These are phyloP conservation scores for Candoia aspera DNA, from an alignment of 2,113 vertebrate genomes.

Conservation along the genomic window DNA sequence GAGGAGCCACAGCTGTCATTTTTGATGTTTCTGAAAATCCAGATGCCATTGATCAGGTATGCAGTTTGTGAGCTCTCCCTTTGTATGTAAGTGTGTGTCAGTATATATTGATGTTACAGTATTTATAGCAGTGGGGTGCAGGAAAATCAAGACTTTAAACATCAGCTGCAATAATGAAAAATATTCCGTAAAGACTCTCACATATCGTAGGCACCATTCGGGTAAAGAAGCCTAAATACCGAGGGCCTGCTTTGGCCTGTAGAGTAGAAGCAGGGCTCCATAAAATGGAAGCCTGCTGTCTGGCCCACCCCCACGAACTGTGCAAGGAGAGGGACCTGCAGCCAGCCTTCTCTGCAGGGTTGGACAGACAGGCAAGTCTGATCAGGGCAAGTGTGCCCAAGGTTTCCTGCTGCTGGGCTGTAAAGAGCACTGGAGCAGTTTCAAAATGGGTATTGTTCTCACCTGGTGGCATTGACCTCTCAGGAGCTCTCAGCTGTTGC, in stretches of 20 bases:
- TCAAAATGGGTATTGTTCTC: too few relatives aligned
- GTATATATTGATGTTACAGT: not conserved
- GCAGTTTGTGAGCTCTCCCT: constrained; percentile 16
- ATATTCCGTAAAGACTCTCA: not conserved
- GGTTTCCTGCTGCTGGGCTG: not conserved
- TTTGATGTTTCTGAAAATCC: constrained; percentile 99
- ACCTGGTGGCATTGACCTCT: not conserved
- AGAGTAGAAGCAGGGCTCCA: not conserved
- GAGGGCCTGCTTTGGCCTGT: not conserved
- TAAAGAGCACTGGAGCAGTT: not conserved
- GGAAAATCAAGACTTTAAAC: not conserved
- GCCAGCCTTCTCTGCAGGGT: not conserved
- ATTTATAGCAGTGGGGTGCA: not conserved
- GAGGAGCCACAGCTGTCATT: constrained; percentile 97
- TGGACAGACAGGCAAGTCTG: not conserved
- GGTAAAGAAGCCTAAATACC: not conserved
- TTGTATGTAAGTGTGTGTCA: not conserved
- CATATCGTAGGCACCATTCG: not conserved
- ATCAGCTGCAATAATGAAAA: not conserved
- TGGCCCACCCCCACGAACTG: not conserved
- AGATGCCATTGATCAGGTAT: constrained; percentile 96
- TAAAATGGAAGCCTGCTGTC: not conserved
- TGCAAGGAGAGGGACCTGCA: not conserved
- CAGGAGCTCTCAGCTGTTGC: not conserved
- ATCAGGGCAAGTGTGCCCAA: not conserved